Percentiles rank a stretch among this genome's conserved stretches.
These are phyloP conservation scores for Misgurnus mizolepis DNA, from an alignment of 2,113 vertebrate genomes.

Conservation along the genomic window DNA sequence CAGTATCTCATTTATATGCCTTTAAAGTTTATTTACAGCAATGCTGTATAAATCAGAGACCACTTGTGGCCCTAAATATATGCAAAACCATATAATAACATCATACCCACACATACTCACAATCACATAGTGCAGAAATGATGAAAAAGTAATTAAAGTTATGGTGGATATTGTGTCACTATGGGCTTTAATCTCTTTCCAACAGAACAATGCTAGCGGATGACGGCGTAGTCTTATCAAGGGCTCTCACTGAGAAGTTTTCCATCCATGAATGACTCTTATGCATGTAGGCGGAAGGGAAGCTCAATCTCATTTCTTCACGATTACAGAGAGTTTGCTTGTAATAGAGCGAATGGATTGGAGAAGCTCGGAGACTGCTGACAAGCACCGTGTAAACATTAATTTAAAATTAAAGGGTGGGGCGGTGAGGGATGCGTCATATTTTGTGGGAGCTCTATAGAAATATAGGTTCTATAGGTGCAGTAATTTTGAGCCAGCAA, in stretches of 20 bases:
- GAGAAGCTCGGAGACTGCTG: constrained; percentile 57
- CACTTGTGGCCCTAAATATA: not conserved
- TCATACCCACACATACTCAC: not conserved
- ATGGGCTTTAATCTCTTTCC: constrained; percentile 48
- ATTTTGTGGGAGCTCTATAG: constrained; percentile 3
- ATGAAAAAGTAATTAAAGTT: constrained; percentile 59
- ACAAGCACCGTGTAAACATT: constrained; percentile 54
- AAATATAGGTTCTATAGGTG: not conserved
- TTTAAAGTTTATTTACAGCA: not conserved
- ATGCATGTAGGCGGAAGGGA: constrained; percentile 34
- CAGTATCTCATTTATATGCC: too few relatives aligned
- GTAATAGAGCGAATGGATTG: constrained; percentile 41
- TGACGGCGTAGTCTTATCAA: constrained; percentile 31
- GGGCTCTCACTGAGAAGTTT: constrained; percentile 18
- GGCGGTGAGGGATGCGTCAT: constrained; percentile 34
- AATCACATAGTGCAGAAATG: constrained; percentile 12
- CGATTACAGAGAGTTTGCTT: constrained; percentile 53
- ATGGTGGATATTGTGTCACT: constrained; percentile 45
- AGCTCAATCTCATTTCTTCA: constrained; percentile 58
- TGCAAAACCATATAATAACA: constrained; percentile 18
- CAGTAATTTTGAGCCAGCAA: constrained; percentile 43
- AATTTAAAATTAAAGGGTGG: constrained; percentile 34
- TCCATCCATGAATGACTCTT: constrained; percentile 36
- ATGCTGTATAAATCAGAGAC: not conserved
- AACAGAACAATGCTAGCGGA: constrained; percentile 35